These are phyloP conservation scores for Melanostoma scalare DNA, from an alignment of 2,888 invertebrate species.

Conservation along the genomic window DNA sequence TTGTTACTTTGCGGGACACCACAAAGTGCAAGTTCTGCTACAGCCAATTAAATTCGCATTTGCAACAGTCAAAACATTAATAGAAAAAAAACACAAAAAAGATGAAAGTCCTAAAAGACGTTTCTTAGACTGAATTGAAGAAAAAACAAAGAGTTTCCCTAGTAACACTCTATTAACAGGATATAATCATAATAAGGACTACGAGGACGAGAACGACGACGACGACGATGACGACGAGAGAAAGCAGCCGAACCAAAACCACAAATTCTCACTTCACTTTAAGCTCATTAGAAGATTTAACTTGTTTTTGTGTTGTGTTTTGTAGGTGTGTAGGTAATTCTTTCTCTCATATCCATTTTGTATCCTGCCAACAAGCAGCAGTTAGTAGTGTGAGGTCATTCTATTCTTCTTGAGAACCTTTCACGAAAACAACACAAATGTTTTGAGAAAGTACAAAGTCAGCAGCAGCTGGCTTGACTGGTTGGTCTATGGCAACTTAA, in stretches of 20 bases:
- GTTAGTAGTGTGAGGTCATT: not conserved
- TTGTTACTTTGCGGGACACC: constrained; percentile 41
- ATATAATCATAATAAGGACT: constrained; percentile 60
- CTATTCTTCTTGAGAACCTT: constrained; percentile 30
- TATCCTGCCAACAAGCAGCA: not conserved
- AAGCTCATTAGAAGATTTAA: constrained; percentile 67
- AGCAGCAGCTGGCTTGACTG: constrained; percentile 45
- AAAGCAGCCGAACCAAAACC: constrained; percentile 48
- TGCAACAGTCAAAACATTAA: constrained; percentile 26
- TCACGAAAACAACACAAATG: constrained; percentile 19
- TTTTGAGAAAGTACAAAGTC: constrained; percentile 41
- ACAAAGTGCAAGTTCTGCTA: constrained; percentile 41
- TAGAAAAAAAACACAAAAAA: not conserved
- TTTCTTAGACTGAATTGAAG: not conserved
- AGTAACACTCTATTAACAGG: constrained; percentile 57
- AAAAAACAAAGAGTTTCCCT: constrained; percentile 12
- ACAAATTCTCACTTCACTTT: constrained; percentile 63
- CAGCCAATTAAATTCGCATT: constrained; percentile 64
- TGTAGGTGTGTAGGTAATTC: constrained; percentile 20
- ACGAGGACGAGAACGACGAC: not conserved
- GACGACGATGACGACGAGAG: not conserved
- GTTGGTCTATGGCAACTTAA: constrained; percentile 42
- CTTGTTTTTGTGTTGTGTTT: constrained; percentile 33
- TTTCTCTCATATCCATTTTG: constrained; percentile 39
- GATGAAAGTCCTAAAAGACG: constrained; percentile 2